Percentiles rank a stretch among this genome's conserved stretches.
These are phyloP conservation scores for Capra hircus DNA, from an alignment of 2,113 vertebrate species.

Conservation along the genomic window DNA sequence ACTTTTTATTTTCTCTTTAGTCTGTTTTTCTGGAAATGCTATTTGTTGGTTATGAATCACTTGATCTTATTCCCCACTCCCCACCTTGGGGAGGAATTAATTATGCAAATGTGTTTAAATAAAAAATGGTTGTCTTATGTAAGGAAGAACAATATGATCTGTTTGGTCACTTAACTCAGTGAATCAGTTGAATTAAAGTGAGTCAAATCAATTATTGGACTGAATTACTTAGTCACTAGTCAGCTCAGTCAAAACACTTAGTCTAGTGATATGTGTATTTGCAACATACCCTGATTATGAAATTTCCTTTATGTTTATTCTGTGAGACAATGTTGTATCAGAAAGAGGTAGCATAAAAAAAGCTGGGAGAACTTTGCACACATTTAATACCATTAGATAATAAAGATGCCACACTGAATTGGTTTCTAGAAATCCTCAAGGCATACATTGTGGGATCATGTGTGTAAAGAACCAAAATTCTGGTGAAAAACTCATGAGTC, in stretches of 20 bases:
- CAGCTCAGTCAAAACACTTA: background rate
- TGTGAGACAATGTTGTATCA: background rate
- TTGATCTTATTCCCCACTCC: background rate
- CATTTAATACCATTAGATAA: background rate
- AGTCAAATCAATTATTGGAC: background rate
- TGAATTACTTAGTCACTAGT: background rate
- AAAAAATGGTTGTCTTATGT: background rate
- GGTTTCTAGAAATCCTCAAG: background rate
- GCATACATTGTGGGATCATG: background rate
- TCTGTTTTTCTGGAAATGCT: background rate
- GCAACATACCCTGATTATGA: background rate
- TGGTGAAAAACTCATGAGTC: background rate
- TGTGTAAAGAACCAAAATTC: background rate
- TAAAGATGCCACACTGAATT: background rate
- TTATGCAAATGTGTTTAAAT: background rate
- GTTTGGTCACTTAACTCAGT: background rate
- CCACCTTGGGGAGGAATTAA: background rate
- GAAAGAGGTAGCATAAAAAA: background rate
- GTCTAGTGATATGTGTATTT: background rate
- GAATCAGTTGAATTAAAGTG: background rate
- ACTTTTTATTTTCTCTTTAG: background rate
- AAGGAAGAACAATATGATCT: background rate
- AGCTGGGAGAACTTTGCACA: background rate
- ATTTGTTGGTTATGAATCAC: background rate
- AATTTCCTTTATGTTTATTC: conserved; percentile 29